A percentile compares a stretch with the other conserved stretches of the same genome.
Conservation (phyloP, 2,113 vertebrate species). For the Nothoprocta perdicaria region DNA sequence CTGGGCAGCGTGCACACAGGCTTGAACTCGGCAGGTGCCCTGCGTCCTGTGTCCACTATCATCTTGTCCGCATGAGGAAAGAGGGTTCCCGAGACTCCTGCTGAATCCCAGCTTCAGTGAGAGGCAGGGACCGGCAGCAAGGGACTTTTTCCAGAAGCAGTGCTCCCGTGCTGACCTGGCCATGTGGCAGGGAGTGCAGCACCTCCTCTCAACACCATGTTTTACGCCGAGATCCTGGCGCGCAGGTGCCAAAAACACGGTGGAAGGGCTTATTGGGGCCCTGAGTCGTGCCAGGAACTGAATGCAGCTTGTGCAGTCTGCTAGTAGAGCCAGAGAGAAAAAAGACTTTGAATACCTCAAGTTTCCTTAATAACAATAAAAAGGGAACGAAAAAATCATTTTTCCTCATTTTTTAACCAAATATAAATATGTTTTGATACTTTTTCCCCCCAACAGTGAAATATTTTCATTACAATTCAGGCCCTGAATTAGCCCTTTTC, state of each 20-base stretch:
- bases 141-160: not conserved
- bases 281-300: not conserved
- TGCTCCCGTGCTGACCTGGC: not conserved
- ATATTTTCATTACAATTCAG: constrained; percentile 1
- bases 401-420: not conserved
- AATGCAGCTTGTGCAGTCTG: not conserved
- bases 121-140: not conserved
- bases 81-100: not conserved
- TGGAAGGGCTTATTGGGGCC: not conserved
- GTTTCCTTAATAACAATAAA: not conserved
- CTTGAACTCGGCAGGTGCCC: not conserved
- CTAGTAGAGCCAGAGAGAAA: not conserved
- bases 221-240: not conserved
- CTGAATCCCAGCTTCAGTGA: accelerated
- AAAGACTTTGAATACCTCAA: not conserved
- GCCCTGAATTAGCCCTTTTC: not conserved
- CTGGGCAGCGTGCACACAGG: not conserved
- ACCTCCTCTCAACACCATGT: not conserved
- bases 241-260: not conserved
- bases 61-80: not conserved
- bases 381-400: not conserved
- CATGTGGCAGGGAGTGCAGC: accelerated
- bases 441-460: accelerated
- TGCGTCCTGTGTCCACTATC: not conserved
- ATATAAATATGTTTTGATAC: not conserved